Evolutionary conservation across 2,888 invertebrate genomes (phyloP).

Genomic region (Dascillus cervinus): DNA sequence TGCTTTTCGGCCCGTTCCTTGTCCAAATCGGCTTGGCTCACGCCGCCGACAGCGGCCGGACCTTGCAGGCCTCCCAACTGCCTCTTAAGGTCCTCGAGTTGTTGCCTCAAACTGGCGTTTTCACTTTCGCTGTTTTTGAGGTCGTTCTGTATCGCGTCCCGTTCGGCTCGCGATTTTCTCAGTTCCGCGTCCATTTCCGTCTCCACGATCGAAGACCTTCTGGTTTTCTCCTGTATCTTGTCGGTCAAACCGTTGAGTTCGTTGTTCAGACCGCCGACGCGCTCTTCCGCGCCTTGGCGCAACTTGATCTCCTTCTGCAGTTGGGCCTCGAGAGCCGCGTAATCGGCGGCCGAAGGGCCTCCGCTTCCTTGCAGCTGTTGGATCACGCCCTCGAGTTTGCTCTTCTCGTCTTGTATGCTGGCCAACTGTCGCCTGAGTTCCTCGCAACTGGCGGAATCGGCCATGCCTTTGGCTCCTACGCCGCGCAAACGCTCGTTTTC

Average conservation of each 20-base stretch:
- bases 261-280: constrained; percentile 10
- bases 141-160: constrained; percentile 6
- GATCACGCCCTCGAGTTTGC: constrained; percentile 2
- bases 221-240: background rate
- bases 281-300: constrained; percentile 4
- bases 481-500: constrained; percentile 10
- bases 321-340: background rate
- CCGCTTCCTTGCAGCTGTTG: background rate
- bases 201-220: constrained; percentile 1
- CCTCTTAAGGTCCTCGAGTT: constrained; percentile 12
- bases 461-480: background rate
- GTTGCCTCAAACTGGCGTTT: constrained; percentile 23
- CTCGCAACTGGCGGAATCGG: background rate
- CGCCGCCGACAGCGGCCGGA: constrained; percentile 8
- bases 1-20: constrained; percentile 27
- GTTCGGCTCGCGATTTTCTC: constrained; percentile 8
- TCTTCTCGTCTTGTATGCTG: background rate
- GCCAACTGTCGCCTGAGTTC: constrained; percentile 6
- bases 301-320: constrained; percentile 4
- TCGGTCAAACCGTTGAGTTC: constrained; percentile 9
- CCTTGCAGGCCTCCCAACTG: constrained; percentile 4
- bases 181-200: constrained; percentile 5
- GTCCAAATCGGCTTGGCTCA: constrained; percentile 18
- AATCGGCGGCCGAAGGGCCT: background rate
- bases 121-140: constrained; percentile 14